Percentiles rank a stretch among this genome's conserved stretches.
These are phyloP conservation scores for Orestias chungarensis DNA, from an alignment of 2,797 vertebrate species.

Conservation along the genomic window DNA sequence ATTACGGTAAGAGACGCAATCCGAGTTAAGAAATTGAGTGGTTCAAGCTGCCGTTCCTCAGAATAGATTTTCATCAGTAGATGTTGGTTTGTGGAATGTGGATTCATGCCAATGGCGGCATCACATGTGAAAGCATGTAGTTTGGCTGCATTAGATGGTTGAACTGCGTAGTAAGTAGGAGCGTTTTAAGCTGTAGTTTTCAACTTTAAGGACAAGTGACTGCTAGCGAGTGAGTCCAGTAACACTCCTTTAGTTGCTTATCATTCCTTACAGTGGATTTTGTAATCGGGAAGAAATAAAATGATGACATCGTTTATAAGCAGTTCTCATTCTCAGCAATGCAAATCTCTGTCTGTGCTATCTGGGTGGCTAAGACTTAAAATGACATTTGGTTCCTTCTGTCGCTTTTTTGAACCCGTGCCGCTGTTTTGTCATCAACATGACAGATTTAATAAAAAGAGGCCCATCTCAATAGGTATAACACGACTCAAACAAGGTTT, in stretches of 20 bases:
- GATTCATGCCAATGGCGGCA: too few relatives aligned
- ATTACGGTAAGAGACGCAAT: too few relatives aligned
- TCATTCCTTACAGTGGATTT: background rate
- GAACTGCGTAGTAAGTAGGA: background rate
- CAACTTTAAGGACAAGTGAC: background rate
- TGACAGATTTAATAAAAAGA: background rate
- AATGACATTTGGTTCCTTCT: slow-evolving; percentile 32
- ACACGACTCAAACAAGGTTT: background rate
- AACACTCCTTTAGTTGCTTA: background rate
- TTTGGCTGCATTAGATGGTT: background rate
- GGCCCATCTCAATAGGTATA: background rate
- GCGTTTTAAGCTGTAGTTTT: background rate
- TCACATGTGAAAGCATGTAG: background rate
- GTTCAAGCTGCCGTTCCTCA: too few relatives aligned
- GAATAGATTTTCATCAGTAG: background rate
- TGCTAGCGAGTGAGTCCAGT: background rate
- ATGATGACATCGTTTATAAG: slow-evolving; percentile 12
- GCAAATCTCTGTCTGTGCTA: too few relatives aligned
- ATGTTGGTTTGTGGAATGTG: background rate
- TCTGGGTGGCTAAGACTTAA: slow-evolving; percentile 25
- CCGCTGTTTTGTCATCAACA: background rate
- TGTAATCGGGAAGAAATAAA: background rate
- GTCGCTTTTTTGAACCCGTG: slow-evolving; percentile 5
- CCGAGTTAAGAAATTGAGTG: too few relatives aligned
- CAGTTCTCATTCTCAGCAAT: background rate